Percentiles rank a stretch among this genome's conserved stretches.
Conservation (phyloP, 1,140 invertebrate genomes). For the Dinothrombium tinctorium region DNA sequence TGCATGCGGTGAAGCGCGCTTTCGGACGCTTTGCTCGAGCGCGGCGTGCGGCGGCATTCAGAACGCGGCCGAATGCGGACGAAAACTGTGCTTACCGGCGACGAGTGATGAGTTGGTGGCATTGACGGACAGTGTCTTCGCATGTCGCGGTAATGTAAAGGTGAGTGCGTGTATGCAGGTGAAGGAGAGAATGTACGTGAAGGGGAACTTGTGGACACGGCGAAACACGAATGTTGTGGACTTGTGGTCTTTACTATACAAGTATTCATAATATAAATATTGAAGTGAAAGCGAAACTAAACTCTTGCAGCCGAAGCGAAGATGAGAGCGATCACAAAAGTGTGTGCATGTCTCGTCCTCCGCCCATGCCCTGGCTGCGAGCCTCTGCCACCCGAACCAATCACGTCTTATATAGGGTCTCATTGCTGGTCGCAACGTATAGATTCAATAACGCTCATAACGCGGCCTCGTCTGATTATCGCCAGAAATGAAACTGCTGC, state of each 20-base stretch:
- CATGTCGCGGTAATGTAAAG: slow-evolving; percentile 4
- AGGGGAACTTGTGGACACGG: slow-evolving; percentile 4
- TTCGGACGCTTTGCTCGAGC: too few relatives aligned
- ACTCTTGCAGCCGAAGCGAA: background rate
- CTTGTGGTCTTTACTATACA: background rate
- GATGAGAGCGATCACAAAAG: too few relatives aligned
- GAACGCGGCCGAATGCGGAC: background rate
- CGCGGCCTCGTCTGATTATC: background rate
- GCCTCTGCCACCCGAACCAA: background rate
- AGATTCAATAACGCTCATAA: background rate
- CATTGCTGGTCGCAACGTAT: background rate
- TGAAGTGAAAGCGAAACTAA: slow-evolving; percentile 2
- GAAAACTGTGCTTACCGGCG: background rate
- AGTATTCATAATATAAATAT: slow-evolving; percentile 4
- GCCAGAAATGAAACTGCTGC: background rate
- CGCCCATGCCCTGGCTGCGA: too few relatives aligned
- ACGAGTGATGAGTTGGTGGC: slow-evolving; percentile 4
- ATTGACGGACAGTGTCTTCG: slow-evolving; percentile 9
- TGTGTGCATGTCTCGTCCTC: too few relatives aligned
- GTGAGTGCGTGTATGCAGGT: slow-evolving; percentile 7
- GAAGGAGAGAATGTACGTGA: slow-evolving; percentile 6
- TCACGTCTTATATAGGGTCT: background rate
- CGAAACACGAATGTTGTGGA: slow-evolving; percentile 3
- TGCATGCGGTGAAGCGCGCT: background rate
- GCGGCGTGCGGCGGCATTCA: too few relatives aligned